phyloP scores from a whole-genome alignment of 2,797 vertebrate species.

The Tapirus indicus region DNA sequence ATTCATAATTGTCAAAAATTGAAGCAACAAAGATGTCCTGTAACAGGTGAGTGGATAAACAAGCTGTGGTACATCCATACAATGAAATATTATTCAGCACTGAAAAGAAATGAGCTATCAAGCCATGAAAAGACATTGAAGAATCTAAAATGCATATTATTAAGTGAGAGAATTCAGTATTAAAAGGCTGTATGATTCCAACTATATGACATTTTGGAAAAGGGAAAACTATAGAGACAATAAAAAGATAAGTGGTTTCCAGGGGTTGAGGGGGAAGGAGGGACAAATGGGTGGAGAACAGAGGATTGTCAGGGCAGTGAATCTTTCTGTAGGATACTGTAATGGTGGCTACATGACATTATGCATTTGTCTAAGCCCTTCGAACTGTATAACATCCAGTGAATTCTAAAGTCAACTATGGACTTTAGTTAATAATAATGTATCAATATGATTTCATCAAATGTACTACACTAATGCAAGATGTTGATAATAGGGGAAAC shows the following conservation, averaged over 20 bases:
- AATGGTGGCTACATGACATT: background rate
- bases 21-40: too few species aligned
- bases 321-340: background rate
- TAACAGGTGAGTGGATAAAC: too few species aligned
- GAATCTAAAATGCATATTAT: background rate
- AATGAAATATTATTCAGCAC: too few species aligned
- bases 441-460: background rate
- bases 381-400: background rate
- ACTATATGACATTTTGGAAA: background rate
- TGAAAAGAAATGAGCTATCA: too few species aligned
- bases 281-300: background rate
- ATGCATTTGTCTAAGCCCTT: background rate
- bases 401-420: background rate
- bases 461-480: background rate
- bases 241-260: background rate
- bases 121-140: too few species aligned
- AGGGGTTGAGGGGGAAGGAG: background rate
- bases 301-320: background rate
- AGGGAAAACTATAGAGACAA: background rate
- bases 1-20: too few species aligned
- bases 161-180: background rate
- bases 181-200: background rate
- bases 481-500: background rate
- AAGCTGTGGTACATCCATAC: too few species aligned
- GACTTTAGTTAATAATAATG: background rate